Percentiles rank a stretch among this genome's conserved stretches.
Evolutionary conservation across 1,140 invertebrate species (phyloP).

Genomic region (Notospermus geniculatus): DNA sequence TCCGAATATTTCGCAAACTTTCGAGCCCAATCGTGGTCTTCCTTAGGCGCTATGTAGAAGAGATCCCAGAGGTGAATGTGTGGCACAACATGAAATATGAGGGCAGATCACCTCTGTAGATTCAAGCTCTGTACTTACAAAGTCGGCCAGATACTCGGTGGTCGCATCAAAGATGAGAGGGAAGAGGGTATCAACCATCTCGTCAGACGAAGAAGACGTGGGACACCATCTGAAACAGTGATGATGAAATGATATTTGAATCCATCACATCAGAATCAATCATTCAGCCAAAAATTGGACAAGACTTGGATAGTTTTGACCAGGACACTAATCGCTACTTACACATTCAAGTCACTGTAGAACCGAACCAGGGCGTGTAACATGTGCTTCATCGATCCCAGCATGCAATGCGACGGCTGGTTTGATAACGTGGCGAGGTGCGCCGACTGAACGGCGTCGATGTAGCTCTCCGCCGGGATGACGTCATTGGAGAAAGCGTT

Average conservation of each 20-base stretch:
- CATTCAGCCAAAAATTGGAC: too few relatives aligned
- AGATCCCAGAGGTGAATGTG: too few relatives aligned
- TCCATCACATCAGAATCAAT: too few relatives aligned
- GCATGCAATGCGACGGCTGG: conserved; percentile 64
- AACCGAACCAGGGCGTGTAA: conserved; percentile 68
- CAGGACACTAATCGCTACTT: conserved; percentile 50
- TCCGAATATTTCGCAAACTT: too few relatives aligned
- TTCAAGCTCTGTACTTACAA: conserved; percentile 49
- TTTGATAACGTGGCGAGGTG: conserved; percentile 56
- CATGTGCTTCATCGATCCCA: conserved; percentile 68
- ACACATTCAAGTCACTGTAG: conserved; percentile 67
- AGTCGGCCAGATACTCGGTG: conserved; percentile 69
- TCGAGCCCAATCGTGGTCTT: too few relatives aligned
- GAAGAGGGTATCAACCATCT: conserved; percentile 65
- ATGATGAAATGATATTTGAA: too few relatives aligned
- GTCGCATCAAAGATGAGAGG: conserved; percentile 73
- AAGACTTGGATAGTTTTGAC: too few relatives aligned
- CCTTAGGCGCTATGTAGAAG: too few relatives aligned
- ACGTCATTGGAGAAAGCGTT: conserved; percentile 72
- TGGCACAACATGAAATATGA: too few relatives aligned
- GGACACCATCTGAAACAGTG: conserved; percentile 54
- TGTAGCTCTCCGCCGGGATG: conserved; percentile 78
- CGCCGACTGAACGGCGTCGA: conserved; percentile 58
- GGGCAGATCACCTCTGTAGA: too few relatives aligned
- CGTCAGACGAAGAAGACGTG: conserved; percentile 53